phyloP scores from a whole-genome alignment of 2,888 invertebrate species.

The Priocnemis perturbator region DNA sequence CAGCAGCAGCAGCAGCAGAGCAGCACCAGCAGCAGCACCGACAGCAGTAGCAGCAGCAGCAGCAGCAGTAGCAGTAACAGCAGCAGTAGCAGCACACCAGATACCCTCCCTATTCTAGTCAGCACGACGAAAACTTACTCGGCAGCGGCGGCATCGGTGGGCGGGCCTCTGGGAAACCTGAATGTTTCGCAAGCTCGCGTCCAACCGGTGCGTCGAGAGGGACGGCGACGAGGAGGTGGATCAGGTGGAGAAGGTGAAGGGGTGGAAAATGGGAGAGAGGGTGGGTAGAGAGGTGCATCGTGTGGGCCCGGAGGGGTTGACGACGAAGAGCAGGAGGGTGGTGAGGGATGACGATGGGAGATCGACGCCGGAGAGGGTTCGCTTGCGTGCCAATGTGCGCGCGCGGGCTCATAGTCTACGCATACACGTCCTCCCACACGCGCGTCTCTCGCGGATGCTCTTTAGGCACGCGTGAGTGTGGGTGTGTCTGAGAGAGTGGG shows the following conservation, averaged over 20 bases:
- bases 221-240: conserved; percentile 24
- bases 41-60: not conserved
- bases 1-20: no score
- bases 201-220: conserved; percentile 62
- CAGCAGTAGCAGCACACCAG: conserved; percentile 12
- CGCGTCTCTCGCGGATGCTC: no score
- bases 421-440: no score
- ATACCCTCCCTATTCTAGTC: not conserved
- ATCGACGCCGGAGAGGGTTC: not conserved
- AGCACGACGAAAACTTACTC: conserved; percentile 67
- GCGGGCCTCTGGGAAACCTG: conserved; percentile 69
- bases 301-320: no score
- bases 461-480: no score
- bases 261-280: conserved; percentile 39
- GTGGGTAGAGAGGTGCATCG: conserved; percentile 18
- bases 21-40: conserved; percentile 2
- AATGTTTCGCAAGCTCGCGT: conserved; percentile 69
- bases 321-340: no score
- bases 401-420: not conserved
- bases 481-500: no score
- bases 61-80: not conserved
- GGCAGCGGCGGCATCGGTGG: conserved; percentile 61
- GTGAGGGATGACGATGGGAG: not conserved
- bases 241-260: conserved; percentile 26
- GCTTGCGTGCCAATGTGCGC: not conserved